Conservation (phyloP, 2,888 invertebrate genomes). For the Euzophera pinguis region DNA sequence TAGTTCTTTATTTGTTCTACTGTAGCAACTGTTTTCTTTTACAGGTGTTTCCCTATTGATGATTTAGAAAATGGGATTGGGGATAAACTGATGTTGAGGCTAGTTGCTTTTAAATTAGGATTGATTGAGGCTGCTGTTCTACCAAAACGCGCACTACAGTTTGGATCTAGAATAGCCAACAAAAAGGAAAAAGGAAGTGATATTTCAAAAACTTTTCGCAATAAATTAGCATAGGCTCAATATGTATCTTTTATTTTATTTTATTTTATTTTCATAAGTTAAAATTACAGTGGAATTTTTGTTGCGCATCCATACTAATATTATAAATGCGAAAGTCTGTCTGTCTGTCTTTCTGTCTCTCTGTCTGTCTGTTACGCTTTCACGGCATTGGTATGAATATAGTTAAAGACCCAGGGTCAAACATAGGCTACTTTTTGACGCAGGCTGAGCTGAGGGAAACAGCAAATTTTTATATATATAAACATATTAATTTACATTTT, state of each 20-base stretch:
- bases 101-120: slow-evolving; percentile 84
- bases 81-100: slow-evolving; percentile 94
- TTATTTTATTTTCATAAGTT: not conserved
- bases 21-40: slow-evolving; percentile 26
- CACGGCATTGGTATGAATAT: too few species aligned
- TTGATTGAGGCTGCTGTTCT: slow-evolving; percentile 82
- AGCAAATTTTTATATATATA: too few species aligned
- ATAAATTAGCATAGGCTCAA: slow-evolving; percentile 21
- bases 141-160: slow-evolving; percentile 97
- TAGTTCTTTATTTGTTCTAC: not conserved
- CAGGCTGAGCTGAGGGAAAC: too few species aligned
- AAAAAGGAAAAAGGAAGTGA: slow-evolving; percentile 93
- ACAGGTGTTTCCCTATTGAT: slow-evolving; percentile 79
- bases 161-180: slow-evolving; percentile 97
- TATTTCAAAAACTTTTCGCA: slow-evolving; percentile 75
- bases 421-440: too few species aligned
- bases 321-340: too few species aligned
- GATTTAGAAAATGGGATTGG: slow-evolving; percentile 87
- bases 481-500: too few species aligned
- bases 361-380: too few species aligned
- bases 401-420: too few species aligned
- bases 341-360: too few species aligned
- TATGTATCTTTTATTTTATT: slow-evolving; percentile 10
- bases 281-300: too few species aligned
- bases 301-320: too few species aligned